Evolutionary conservation across 2,797 vertebrate species (phyloP), one percentile per base, ranked within the genome.

Genomic region (Chelidonichthys spinosus): DNA sequence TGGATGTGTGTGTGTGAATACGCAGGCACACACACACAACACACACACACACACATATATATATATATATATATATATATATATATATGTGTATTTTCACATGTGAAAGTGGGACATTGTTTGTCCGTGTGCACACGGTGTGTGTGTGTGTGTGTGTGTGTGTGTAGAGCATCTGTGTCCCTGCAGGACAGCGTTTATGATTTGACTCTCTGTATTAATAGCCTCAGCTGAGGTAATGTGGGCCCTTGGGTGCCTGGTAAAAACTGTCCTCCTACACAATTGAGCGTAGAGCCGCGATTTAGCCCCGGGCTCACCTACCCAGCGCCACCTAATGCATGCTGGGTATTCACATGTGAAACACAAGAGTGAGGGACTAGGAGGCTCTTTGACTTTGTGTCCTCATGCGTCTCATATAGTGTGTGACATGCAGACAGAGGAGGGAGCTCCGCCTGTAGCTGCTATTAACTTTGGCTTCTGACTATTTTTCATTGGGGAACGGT

Each of bases 271-370:
- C 93, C 94, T 92, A 93, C 94, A 88, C 93, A 80, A 76, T 73
- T 54, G 85, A 92, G 92, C 79, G 59, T 89, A 68, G 92, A 94
- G 90, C 92, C 90, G 90, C 88, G 86, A 90, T 89, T 79, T 86
- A 47, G 92, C 92, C 93, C 17, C 39, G 71, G 94, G 95, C 93
- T 88, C 91, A 93, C 93, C 94, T 95, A 93, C 92, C 91, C 90
- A 78, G 87, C 90, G 90, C 88, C 93, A 89, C 92, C 91, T 94
- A 93, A 92, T 93, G 93, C 90, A 92, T 94, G 92, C 92, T 93
- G 92, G 90, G 93, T 94, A 93, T 91, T 91, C 93, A 89, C 87
- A 87, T 90, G 90, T 93, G 89, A 89, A 90, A 82, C 76, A 17
- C 15, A 46, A 55, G 36, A 17, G 17, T 35, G 39, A 13, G 13